These are phyloP conservation scores for Heteronetta atricapilla DNA, from an alignment of 2,113 vertebrate species.

Conservation along the genomic window DNA sequence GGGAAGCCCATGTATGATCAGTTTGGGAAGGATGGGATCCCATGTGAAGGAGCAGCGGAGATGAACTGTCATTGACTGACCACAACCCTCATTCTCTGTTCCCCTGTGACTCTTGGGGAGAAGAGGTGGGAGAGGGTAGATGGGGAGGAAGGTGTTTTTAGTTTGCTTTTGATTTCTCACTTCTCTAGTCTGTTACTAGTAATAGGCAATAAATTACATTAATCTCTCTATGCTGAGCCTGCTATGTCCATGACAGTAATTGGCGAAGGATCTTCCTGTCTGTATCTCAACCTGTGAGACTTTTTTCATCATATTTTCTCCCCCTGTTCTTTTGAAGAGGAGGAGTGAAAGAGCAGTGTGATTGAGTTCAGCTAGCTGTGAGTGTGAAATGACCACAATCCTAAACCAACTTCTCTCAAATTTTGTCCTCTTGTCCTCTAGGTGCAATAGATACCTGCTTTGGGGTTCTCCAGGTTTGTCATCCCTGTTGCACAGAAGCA, in stretches of 20 bases:
- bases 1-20: not conserved
- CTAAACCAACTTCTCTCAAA: not conserved
- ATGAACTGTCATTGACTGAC: not conserved
- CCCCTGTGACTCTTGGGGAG: not conserved
- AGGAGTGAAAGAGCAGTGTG: not conserved
- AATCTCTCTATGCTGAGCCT: not conserved
- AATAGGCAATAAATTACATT: not conserved
- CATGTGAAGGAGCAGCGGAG: not conserved
- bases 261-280: not conserved
- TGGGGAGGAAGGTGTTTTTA: not conserved
- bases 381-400: not conserved
- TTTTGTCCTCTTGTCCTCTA: not conserved
- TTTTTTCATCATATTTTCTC: not conserved
- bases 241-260: not conserved
- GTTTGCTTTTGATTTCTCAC: not conserved
- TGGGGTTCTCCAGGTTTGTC: not conserved
- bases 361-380: not conserved
- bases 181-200: not conserved
- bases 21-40: not conserved
- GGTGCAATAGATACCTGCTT: not conserved
- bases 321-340: not conserved
- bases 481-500: not conserved
- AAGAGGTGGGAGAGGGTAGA: not conserved
- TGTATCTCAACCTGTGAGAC: not conserved
- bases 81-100: not conserved